Base-by-base conservation (phyloP, 1,140 invertebrate species). In the Magallana angulata region DNA sequence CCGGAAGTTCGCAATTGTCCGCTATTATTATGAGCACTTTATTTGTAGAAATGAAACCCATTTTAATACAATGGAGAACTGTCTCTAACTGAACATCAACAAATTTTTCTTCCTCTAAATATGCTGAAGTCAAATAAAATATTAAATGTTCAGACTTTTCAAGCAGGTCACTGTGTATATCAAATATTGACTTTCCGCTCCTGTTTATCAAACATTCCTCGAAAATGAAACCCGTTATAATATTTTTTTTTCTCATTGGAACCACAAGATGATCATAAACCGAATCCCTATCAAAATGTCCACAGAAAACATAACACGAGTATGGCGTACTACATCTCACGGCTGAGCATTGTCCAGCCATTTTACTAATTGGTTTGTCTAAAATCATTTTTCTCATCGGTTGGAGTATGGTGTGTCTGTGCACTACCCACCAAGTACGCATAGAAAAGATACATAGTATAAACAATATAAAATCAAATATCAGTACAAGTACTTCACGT, bases 21-120 rank as follows among this genome's bases (percentile, higher is more conserved):
- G 68, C 18, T 12, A 11, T 12, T 36, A 76, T 76, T 12, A 76
- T 30, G 8, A 76, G 14, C 68, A 76, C 68, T 30, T 30, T 30
- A 12, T 76, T 76, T 30, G 68, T 11, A 24, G 68, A 30, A 12
- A 76, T 76, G 24, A 30, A 30, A 0, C 36, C 24, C 68, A 76
- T 76, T 30, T 76, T 18, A 12, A 76, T 76, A 76, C 68, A 76
- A 7, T 76, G 8, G 24, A 76, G 68, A 76, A 76, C 68, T 6
- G 68, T 76, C 0, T 76, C 68, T 8, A 76, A 30, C 11, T 76
- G 68, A 76, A 76, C 48, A 12, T 12, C 68, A 9, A 76, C 18
- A 76, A 71, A 76, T 9, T 18, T 30, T 36, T 76, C 68, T 11
- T 76, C 68, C 36, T 76, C 24, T 30, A 76, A 76, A 76, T 76